Evolutionary conservation across 1,140 invertebrate species (phyloP), one percentile per base, ranked within the genome.

Genomic region (Drosophila littoralis): DNA sequence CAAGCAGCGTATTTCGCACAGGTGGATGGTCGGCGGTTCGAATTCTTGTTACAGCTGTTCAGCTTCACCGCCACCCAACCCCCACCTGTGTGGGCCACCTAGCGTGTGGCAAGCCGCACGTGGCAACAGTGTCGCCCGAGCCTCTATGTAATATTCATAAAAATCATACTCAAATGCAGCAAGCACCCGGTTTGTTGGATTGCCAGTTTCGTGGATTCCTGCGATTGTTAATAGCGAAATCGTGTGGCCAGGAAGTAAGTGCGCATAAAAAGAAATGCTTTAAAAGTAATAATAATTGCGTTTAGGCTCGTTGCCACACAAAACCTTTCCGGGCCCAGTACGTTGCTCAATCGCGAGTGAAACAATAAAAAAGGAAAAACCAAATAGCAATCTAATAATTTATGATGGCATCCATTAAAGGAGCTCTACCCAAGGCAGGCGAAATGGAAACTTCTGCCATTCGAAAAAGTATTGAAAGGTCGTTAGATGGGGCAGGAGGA

Each of bases 341-440:
- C 67, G 64, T 68, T 89, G 88, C 81, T 91, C 89, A 91, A 91
- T 90, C 81, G 89, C 81, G 84, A 75, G 81, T 91, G 72, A 91
- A 91, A 91, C 89, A 91, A 91, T 91, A 73, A 74, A 91, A 48
- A 28, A 4, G 46, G 15, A 38, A 40, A 91, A 91, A 85, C 66
- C 79, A 85, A 89, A 91, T 90, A 81, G 89, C 89, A 69, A 89
- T 89, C 79, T 91, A 89, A 91, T 91, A 91, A 91, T 91, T 91
- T 91, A 91, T 91, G 89, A 81, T 82, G 84, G 79, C 89, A 85
- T 90, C 89, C 89, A 91, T 91, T 91, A 91, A 85, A 90, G 57
- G 51, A 69, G 57, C 66, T 46, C n/a, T 46, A n/a, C 28, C 48
- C 32, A 71, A 59, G 61, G 70, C 66, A 66, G 75, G 81, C 64